Evolutionary conservation across 1,140 invertebrate species (phyloP).

Genomic region (Eumeta japonica): DNA sequence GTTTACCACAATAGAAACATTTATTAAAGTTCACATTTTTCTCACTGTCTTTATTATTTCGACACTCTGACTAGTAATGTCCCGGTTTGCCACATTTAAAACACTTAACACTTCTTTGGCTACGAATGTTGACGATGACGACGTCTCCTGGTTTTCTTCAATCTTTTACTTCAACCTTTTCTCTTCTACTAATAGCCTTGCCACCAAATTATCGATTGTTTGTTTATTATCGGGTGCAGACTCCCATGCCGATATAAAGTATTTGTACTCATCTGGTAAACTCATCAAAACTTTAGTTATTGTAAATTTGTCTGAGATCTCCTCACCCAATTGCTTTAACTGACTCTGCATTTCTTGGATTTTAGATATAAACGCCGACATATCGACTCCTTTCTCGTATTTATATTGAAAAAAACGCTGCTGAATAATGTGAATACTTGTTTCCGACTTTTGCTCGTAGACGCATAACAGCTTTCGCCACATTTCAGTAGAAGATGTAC

Average conservation of each 20-base stretch:
- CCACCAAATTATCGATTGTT: not conserved
- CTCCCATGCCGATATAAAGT: slow-evolving; percentile 7
- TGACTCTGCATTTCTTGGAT: slow-evolving; percentile 9
- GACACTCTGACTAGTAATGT: not conserved
- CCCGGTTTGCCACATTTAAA: not conserved
- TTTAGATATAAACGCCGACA: slow-evolving; percentile 9
- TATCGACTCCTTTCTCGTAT: slow-evolving; percentile 9
- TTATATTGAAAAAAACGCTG: slow-evolving; percentile 14
- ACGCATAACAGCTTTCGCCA: slow-evolving; percentile 7
- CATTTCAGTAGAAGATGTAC: slow-evolving; percentile 7
- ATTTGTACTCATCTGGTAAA: slow-evolving; percentile 8
- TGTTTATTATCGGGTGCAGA: slow-evolving; percentile 8
- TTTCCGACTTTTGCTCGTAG: slow-evolving; percentile 9
- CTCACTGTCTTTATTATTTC: not conserved
- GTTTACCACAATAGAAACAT: not conserved
- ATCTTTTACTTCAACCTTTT: not conserved
- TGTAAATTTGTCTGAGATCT: slow-evolving; percentile 7
- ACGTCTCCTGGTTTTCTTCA: not conserved
- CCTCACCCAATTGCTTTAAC: slow-evolving; percentile 8
- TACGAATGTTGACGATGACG: not conserved
- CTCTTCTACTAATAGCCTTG: not conserved
- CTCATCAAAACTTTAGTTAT: slow-evolving; percentile 10
- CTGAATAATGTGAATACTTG: slow-evolving; percentile 16
- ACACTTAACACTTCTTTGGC: not conserved
- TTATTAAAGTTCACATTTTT: not conserved